A percentile compares a stretch with the other conserved stretches of the same genome.
phyloP scores from a whole-genome alignment of 2,113 vertebrate genomes.

The Climacteris rufus region DNA sequence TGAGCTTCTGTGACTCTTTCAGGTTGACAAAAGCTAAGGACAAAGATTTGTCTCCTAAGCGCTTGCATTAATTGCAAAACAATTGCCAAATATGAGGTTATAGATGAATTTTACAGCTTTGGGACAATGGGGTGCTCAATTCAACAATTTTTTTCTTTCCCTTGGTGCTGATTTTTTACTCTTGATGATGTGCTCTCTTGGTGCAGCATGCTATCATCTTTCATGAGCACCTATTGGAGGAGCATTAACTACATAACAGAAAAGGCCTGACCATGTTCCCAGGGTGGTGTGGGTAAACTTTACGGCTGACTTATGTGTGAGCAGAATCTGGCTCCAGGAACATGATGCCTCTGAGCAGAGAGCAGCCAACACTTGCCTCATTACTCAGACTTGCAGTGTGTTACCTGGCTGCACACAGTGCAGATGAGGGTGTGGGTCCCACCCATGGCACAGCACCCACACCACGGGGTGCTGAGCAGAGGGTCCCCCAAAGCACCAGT shows the following conservation, averaged over 20 bases:
- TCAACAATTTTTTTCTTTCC: not conserved
- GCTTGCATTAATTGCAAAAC: not conserved
- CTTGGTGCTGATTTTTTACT: not conserved
- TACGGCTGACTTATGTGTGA: not conserved
- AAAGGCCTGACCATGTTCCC: not conserved
- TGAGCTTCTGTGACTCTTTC: not conserved
- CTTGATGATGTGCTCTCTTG: not conserved
- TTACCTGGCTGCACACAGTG: not conserved
- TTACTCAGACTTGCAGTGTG: not conserved
- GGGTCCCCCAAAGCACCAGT: too few species aligned
- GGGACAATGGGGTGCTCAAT: not conserved
- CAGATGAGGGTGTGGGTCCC: not conserved
- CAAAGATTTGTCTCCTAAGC: not conserved
- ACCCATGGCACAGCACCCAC: too few species aligned
- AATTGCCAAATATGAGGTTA: not conserved
- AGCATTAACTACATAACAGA: not conserved
- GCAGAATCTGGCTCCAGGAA: not conserved
- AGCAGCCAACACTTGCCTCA: not conserved
- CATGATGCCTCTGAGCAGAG: not conserved
- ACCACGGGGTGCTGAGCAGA: rapidly evolving
- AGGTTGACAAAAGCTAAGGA: not conserved
- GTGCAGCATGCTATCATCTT: not conserved
- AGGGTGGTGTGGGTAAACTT: not conserved
- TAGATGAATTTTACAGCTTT: not conserved
- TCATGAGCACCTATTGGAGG: not conserved